Evolutionary conservation across 2,888 invertebrate species (phyloP).

Genomic region (Himalopsyche anomala): DNA sequence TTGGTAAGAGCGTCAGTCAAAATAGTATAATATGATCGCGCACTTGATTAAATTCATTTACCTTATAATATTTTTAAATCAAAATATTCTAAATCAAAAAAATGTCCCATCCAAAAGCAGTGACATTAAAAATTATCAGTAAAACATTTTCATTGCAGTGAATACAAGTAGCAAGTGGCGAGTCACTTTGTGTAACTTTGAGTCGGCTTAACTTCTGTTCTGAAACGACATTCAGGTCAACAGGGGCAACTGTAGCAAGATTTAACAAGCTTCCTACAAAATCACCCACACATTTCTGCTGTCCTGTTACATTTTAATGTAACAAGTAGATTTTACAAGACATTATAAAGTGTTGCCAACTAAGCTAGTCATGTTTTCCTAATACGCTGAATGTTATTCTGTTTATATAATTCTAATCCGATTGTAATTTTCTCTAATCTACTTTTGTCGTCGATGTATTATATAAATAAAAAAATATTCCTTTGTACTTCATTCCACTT

Average conservation of each 20-base stretch:
- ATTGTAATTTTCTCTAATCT: too few relatives aligned
- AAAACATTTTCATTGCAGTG: slow-evolving; percentile 12
- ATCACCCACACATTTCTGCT: slow-evolving; percentile 22
- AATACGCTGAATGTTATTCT: background rate
- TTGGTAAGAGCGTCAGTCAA: too few relatives aligned
- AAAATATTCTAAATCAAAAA: too few relatives aligned
- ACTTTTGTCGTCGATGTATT: too few relatives aligned
- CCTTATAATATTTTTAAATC: too few relatives aligned
- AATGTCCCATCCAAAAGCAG: background rate
- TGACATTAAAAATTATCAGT: background rate
- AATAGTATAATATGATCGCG: too few relatives aligned
- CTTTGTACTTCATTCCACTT: too few relatives aligned
- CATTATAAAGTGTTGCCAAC: background rate
- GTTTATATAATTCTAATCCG: too few relatives aligned
- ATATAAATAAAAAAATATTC: too few relatives aligned
- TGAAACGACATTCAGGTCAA: slow-evolving; percentile 11
- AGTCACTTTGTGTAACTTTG: background rate
- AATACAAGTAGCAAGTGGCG: background rate
- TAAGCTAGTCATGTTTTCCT: background rate
- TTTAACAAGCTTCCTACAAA: slow-evolving; percentile 19
- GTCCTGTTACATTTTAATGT: slow-evolving; percentile 13
- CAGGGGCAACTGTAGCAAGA: slow-evolving; percentile 21
- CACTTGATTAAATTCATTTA: too few relatives aligned
- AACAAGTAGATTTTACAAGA: slow-evolving; percentile 9
- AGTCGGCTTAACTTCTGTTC: slow-evolving; percentile 23